A percentile compares a stretch with the other conserved stretches of the same genome.
phyloP scores from a whole-genome alignment of 2,113 vertebrate species.

The Hypanus sabinus region DNA sequence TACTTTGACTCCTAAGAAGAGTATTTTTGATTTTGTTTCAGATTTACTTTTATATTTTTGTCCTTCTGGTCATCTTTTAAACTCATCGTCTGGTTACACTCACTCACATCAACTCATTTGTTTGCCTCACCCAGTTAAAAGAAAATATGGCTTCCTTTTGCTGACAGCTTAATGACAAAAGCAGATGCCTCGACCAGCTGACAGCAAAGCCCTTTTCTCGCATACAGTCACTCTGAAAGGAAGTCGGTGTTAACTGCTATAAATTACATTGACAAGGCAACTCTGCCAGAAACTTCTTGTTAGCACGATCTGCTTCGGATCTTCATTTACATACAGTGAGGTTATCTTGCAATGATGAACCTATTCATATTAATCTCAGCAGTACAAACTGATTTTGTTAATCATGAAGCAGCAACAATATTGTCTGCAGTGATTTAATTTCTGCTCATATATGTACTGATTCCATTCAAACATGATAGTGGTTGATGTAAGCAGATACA shows the following conservation, averaged over 20 bases:
- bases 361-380: neutral
- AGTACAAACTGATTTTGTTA: neutral
- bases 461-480: neutral
- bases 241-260: slow-evolving; percentile 21
- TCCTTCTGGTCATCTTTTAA: neutral
- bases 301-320: neutral
- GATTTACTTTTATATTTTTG: neutral
- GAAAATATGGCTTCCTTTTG: neutral
- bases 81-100: neutral
- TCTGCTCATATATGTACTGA: neutral
- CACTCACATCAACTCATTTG: neutral
- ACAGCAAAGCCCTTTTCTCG: slow-evolving; percentile 9
- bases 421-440: neutral
- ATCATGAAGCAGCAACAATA: neutral
- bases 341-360: neutral
- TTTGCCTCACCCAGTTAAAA: neutral
- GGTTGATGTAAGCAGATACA: neutral
- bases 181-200: slow-evolving; percentile 2
- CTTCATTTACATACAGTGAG: neutral
- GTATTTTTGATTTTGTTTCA: neutral
- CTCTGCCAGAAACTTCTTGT: neutral
- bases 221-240: neutral
- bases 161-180: slow-evolving; percentile 26
- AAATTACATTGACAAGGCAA: neutral
- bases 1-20: neutral